Base-by-base conservation (phyloP, 1,140 invertebrate species). In the Leptinotarsa defecta region DNA sequence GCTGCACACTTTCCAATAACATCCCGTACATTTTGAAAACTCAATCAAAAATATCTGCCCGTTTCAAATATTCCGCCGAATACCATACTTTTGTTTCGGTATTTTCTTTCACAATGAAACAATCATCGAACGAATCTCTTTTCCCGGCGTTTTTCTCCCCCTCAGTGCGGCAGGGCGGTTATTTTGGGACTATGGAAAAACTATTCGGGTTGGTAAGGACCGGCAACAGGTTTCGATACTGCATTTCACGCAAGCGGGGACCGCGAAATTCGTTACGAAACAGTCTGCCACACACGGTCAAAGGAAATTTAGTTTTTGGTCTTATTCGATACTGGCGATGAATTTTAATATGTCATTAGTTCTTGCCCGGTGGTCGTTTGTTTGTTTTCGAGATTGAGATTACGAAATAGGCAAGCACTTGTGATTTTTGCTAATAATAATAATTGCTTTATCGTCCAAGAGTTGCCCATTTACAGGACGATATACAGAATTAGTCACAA, bases 1-100 rank as follows among this genome's bases (percentile, higher is more conserved):
- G 89, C 81, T 93, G 92, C 4, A 95, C 92, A 84, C 94, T 93
- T 83, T 95, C 93, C 77, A 95, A 87, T 70, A 96, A 85, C 91
- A 95, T 93, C 19, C 94, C 94, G 86, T 96, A 96, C 94, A 96
- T 95, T 34, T 72, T 85, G 48, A 22, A 62, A 62, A 62, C 11
- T 43, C 3, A 43, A 11, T 43, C 8, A 43, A 43, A 43, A 43
- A 43, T 43, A 43, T 11, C 8, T 43, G 34, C 34, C 3, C 34
- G 8, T 11, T 43, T 43, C 34, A 43, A 43, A 43, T 43, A 43
- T 43, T 11, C 8, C 34, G 1, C 34, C 34, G 34, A 11, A 11
- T 43, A 11, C 8, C 34, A 43, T 0, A 43, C 34, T 11, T 43
- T 43, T 43, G 1, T 43, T 43, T 34, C 34, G 1, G 11, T 34